Conservation (phyloP, 2,113 vertebrate species). For the Cheirogaleus medius region DNA sequence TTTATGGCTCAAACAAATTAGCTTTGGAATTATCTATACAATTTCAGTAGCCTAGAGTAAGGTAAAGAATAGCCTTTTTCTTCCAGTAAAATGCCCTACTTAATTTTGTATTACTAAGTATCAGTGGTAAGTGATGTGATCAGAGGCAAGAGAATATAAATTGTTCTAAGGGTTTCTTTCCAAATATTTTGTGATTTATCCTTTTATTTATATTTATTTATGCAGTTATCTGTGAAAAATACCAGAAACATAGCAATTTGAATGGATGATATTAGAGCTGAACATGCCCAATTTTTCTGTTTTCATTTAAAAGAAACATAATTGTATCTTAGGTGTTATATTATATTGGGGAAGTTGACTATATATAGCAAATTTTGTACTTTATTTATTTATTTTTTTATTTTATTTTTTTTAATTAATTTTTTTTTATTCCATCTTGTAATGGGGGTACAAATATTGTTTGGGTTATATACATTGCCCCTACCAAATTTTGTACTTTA, state of each 20-base stretch:
- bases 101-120: constrained; percentile 42
- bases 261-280: background rate
- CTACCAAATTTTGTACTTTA: constrained; percentile 24
- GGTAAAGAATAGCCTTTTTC: background rate
- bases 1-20: background rate
- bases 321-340: background rate
- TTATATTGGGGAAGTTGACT: background rate
- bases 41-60: background rate
- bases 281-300: background rate
- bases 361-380: background rate
- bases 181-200: background rate
- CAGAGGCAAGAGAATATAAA: background rate
- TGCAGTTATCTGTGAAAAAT: background rate
- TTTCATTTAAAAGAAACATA: constrained; percentile 5
- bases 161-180: background rate
- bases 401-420: too few species aligned
- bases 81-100: background rate
- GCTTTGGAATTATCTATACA: background rate
- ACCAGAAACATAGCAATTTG: background rate
- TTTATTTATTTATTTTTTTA: too few species aligned
- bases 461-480: too few species aligned
- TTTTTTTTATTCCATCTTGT: too few species aligned
- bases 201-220: background rate
- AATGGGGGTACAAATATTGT: too few species aligned
- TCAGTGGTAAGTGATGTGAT: background rate